Evolutionary conservation across 2,797 vertebrate genomes (phyloP), one percentile per base, ranked within the genome.

Genomic region (Tadarida brasiliensis): DNA sequence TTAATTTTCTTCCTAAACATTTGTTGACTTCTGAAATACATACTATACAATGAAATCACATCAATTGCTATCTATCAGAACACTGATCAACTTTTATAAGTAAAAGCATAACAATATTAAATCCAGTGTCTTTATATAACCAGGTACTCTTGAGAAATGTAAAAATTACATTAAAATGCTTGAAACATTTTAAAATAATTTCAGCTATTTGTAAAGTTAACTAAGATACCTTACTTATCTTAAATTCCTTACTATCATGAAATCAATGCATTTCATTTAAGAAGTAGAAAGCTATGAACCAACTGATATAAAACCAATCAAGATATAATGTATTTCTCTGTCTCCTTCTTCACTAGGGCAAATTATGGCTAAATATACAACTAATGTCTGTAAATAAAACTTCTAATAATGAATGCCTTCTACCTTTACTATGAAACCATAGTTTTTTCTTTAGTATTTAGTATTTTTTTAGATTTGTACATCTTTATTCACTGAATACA

Each of bases 301-400:
- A 85, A 47, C 28, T 47, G 7, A 56, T 70, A 95, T 83, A 65
- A 95, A 91, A 74, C 49, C 86, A 70, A 15, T 74, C 44, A 92
- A 96, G 33, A 67, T 76, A 80, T 74, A 81, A 30, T 30, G 15
- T 0, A 0, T 54, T 94, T 4, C 83, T 54, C 80, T 82, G 28
- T 56, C 35, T 83, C 63, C 59, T 96, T 77, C 24, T 92, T 96
- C 51, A 35, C 54, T 65, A 5, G 35, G 2, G 61, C 57, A 87
- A 70, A 76, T 54, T 85, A 57, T 12, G 74, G 35, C 17, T 73
- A 84, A 17, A 88, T 33, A 28, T 2, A 84, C 20, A 82, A 30
- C 67, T 86, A 90, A 74, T 47, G 78, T 39, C 16, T 24, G 35
- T 78, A 93, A 94, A n/a, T 15, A 96, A 57, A 83, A 80, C 26